Evolutionary conservation across 2,797 vertebrate species (phyloP), one percentile per base, ranked within the genome.

Genomic region (Neostethus bicornis): DNA sequence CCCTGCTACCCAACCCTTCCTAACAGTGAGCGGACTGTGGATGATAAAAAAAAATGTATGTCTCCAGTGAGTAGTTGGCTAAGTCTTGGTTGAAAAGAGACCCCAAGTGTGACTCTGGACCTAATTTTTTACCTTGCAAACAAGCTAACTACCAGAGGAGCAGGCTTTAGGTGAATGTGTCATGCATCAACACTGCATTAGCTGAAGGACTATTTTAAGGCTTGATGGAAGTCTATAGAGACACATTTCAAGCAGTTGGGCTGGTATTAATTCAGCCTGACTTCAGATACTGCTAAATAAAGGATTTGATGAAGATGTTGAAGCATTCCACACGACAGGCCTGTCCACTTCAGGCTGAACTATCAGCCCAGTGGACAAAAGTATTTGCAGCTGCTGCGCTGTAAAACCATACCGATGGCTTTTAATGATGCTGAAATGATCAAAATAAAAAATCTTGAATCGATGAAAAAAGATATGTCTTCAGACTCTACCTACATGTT

Each of bases 51-150:
- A 85, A 81, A 79, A 70, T 72, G 62, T 68, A 55, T 20, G 23
- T 72, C 68, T 77, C 50, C 37, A 44, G 57, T 75, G 46, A 75
- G 70, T 71, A 53, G 11, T 42, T 69, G 74, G 69, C 83, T 61
- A 60, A 81, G 79, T 85, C 73, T 81, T 55, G 69, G 62, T 53
- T 78, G 75, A 81, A 55, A 65, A 70, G 61, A 79, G 63, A 70
- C 61, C 73, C 73, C 44, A 31, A 31, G 51, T 52, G 78, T 2
- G 28, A 50, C 70, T 75, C 45, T 61, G 37, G 66, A 77, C 77
- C 78, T 56, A 65, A 79, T 62, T 74, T 75, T 63, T 47, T 17
- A 20, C 32, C 63, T 75, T 64, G 43, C 47, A 77, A 71, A 50
- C 52, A 58, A 69, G 38, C 53, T 46, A 75, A 65, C 61, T 71